Conservation (phyloP, 2,113 vertebrate species). For the Perognathus longimembris region DNA sequence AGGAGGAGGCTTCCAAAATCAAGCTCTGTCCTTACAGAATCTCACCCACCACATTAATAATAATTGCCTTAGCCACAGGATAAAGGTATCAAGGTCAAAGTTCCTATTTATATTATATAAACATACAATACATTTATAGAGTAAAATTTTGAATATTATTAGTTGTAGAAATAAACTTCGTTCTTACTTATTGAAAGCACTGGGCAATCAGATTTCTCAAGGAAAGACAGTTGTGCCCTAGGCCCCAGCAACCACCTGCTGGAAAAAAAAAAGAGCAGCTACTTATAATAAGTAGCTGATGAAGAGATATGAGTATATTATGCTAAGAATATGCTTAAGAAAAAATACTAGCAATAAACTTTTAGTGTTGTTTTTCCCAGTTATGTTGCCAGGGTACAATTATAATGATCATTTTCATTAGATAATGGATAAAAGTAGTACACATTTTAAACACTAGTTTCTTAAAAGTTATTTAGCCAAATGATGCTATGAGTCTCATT, state of each 20-base stretch:
- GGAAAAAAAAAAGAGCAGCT: background rate
- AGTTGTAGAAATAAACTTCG: background rate
- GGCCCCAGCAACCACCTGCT: background rate
- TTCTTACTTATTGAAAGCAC: background rate
- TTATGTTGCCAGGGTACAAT: conserved; percentile 30
- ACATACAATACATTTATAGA: background rate
- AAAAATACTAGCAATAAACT: background rate
- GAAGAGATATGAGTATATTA: background rate
- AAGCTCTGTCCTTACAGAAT: background rate
- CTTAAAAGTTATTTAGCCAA: conserved; percentile 34
- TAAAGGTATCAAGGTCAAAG: background rate
- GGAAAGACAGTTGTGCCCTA: background rate
- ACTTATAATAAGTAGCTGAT: background rate
- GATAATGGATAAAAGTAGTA: background rate
- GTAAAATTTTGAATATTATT: background rate
- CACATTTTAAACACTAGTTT: conserved; percentile 7
- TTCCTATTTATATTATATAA: background rate
- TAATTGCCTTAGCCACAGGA: background rate
- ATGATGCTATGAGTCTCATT: background rate
- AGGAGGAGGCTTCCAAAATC: background rate
- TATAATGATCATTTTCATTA: conserved; percentile 10
- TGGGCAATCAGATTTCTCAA: background rate
- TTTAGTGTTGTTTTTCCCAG: conserved; percentile 1
- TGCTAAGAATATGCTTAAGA: background rate
- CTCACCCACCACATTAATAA: background rate